Evolutionary conservation across 2,888 invertebrate genomes (phyloP), one percentile per base, ranked within the genome.

Genomic region (Calephelis perditalis): DNA sequence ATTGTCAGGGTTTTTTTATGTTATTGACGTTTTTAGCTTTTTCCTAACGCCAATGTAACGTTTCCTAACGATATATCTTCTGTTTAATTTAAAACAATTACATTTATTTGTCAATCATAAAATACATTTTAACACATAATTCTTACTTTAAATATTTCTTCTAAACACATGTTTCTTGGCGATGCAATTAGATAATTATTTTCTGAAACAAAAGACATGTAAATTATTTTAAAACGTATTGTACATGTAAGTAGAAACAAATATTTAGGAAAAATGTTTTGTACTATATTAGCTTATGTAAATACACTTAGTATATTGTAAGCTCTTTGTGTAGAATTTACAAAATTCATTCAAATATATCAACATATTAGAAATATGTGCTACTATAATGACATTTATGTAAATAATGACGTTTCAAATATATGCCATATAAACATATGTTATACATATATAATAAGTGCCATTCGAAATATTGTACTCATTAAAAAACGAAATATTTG

Each of bases 261-360:
- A 81, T 81, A 79, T 77, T 81, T 76, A 79, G 79, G 77, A 70
- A 71, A 72, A 78, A 81, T 84, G 79, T 86, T 86, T 86, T 86
- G 82, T 86, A 86, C 76, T 75, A 80, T 71, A 44, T 45, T 55
- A 59, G 55, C 59, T 55, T 45, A 12, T 59, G 59, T 59, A 59
- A 55, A 59, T 59, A 59, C 59, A 59, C 59, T 40, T 40, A 59
- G 69, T 67, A 68, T 52, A n/a, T 40, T 44, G 36, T 54, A 67
- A 67, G 63, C 63, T 65, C 62, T 58, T 49, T n/a, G 15, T 15
- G 8, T 49, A 49, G 49, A 49, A 4, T 49, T 15, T 26, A 49
- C 3, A 49, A 49, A 9, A 26, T 49, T 26, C 26, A 15, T 26
- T 49, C 49, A 49, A 26, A 35, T 49, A 49, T 49, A 49, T 49